Evolutionary conservation across 30 jellyfish, hydroid and myxozoan species (phyloP), one percentile per base, ranked within the genome.

Genomic region (Morbakka virulenta): DNA sequence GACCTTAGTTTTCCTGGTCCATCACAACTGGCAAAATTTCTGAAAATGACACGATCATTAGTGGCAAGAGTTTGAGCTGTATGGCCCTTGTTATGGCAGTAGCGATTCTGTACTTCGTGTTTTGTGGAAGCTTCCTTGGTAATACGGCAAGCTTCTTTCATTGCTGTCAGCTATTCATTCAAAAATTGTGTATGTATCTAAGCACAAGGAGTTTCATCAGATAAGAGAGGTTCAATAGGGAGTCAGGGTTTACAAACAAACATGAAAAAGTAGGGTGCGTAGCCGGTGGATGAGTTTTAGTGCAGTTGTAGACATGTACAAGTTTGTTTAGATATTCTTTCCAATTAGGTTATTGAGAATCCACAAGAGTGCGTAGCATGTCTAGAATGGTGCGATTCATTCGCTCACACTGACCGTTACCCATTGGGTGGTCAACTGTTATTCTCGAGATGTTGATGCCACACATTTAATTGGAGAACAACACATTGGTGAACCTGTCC

Each of bases 1-100:
- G 76, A 32, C 33, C 77, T 28, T 4, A 69, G 77, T 34, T 69
- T 69, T 4, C 81, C 81, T 4, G 81, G 81, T 3, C 81, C 81
- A 12, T 75, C 81, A 6, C 81, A 6, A 31, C 36, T 75, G 3
- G 74, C n/a, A 22, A 69, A 20, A 26, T 69, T 69, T 28, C 75
- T 69, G 0, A 65, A n/a, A 11, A 65, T 23, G 3, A 65, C 77
- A 4, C 77, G 9, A 30, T 65, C 68, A 23, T 68, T 68, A 4
- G 77, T 23, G 26, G 68, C 17, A 23, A 65, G 26, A 28, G 77
- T 57, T 57, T 24, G 4, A 13, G 70, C 24, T 57, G 12, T 57
- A 11, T 13, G 12, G 31, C 24, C 24, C 26, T 57, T 57, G 25
- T 57, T 30, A 21, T 57, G 25, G 12, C 24, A 30, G 12, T 57